Evolutionary conservation across 1,140 invertebrate genomes (phyloP), one percentile per base, ranked within the genome.

Genomic region (Bombus polaris): DNA sequence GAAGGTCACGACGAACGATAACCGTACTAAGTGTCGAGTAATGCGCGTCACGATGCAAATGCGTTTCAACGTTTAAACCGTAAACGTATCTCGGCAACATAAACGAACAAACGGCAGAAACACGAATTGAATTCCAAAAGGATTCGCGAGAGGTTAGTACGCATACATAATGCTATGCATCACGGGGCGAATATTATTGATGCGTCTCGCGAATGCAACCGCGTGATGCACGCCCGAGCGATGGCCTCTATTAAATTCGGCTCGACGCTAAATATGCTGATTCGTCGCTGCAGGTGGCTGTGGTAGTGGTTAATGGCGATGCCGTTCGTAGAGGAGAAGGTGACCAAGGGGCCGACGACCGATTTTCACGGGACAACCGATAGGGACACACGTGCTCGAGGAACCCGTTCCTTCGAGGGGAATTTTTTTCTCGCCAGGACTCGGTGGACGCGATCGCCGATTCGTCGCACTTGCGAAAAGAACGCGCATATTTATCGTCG

Each of bases 251-350:
- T 90, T 92, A 92, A 92, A 91, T 92, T 89, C 89, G 85, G 73
- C 62, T 83, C 79, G 85, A 91, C 88, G 91, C 83, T 91, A 92
- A 92, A 91, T 90, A 91, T 91, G 89, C 86, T 90, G 90, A 91
- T 90, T 88, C 90, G 86, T 87, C 87, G 90, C 91, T 86, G 87
- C 90, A 91, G 91, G 90, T 92, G 91, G 91, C 68, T 44, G 65
- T 18, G 86, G 81, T 70, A 77, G 75, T 59, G 82, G 87, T 91
- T 85, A 89, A 90, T 81, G 88, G 82, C 78, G 37, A 76, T 68
- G 57, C 18, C 68, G 44, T 73, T 47, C 42, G 73, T 44, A 44
- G 57, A 37, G 28, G 70, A 35, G 62, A 82, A 65, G 70, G 83
- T 13, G 75, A 85, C n/a, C 35, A 71, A n/a, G 62, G 80, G 79